Evolutionary conservation across 2,888 invertebrate species (phyloP).

Genomic region (Drosophila differens): DNA sequence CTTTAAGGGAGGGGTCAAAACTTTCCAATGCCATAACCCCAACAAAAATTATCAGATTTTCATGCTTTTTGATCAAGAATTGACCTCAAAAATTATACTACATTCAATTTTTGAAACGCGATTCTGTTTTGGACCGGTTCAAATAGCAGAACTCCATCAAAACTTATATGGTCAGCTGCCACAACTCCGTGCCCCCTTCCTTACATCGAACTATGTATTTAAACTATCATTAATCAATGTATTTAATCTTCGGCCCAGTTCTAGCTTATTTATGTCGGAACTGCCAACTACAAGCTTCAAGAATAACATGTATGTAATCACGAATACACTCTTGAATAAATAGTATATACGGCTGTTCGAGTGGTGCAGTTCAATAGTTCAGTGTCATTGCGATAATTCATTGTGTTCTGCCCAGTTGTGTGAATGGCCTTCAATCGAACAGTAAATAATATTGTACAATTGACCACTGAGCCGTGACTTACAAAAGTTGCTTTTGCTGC

Average conservation of each 20-base stretch:
- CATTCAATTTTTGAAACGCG: neutral
- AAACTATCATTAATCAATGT: neutral
- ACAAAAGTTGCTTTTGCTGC: conserved; percentile 33
- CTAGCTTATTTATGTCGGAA: neutral
- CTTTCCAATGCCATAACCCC: too few relatives aligned
- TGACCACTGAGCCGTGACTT: conserved; percentile 47
- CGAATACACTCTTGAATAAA: conserved; percentile 1
- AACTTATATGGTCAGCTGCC: neutral
- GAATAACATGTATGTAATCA: neutral
- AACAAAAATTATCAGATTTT: neutral
- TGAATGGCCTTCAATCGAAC: conserved; percentile 49
- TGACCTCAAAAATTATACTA: neutral
- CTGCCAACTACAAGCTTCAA: neutral
- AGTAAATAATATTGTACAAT: conserved; percentile 43
- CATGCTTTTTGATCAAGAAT: neutral
- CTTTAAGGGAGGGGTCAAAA: too few relatives aligned
- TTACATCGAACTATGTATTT: neutral
- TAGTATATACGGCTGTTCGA: neutral
- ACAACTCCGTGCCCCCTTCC: neutral
- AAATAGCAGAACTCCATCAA: neutral
- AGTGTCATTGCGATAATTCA: conserved; percentile 54
- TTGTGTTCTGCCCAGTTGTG: conserved; percentile 7
- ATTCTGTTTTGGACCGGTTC: neutral
- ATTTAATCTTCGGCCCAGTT: conserved; percentile 10
- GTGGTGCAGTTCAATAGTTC: conserved; percentile 56